These are phyloP conservation scores for Phoebastria nigripes DNA, from an alignment of 2,797 vertebrate genomes.

Conservation along the genomic window DNA sequence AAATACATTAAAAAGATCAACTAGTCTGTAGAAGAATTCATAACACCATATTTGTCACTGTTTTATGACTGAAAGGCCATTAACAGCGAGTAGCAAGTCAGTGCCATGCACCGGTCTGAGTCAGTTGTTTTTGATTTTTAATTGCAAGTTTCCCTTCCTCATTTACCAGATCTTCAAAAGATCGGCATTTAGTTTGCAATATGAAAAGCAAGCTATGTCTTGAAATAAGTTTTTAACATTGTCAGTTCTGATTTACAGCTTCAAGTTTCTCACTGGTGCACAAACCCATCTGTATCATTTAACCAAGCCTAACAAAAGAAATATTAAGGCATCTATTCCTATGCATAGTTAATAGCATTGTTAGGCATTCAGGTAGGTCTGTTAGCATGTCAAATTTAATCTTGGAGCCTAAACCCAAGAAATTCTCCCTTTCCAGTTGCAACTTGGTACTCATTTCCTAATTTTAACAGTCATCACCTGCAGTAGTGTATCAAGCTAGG, in stretches of 20 bases:
- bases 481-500: not conserved
- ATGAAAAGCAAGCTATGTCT: not conserved
- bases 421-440: not conserved
- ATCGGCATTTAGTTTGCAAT: not conserved
- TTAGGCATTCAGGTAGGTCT: not conserved
- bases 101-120: not conserved
- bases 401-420: not conserved
- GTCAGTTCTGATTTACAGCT: not conserved
- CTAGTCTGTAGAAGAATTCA: not conserved
- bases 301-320: not conserved
- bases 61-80: not conserved
- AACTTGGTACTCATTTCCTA: not conserved
- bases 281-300: not conserved
- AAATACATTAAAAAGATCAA: not conserved
- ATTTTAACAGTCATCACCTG: not conserved
- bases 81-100: not conserved
- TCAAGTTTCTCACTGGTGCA: not conserved
- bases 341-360: not conserved
- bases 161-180: not conserved
- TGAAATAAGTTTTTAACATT: not conserved
- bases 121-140: not conserved
- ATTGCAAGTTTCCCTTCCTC: not conserved
- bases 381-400: not conserved
- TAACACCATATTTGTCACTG: not conserved
- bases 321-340: not conserved